Conservation (phyloP, 2,113 vertebrate species). For the Illadopsis cleaveri region DNA sequence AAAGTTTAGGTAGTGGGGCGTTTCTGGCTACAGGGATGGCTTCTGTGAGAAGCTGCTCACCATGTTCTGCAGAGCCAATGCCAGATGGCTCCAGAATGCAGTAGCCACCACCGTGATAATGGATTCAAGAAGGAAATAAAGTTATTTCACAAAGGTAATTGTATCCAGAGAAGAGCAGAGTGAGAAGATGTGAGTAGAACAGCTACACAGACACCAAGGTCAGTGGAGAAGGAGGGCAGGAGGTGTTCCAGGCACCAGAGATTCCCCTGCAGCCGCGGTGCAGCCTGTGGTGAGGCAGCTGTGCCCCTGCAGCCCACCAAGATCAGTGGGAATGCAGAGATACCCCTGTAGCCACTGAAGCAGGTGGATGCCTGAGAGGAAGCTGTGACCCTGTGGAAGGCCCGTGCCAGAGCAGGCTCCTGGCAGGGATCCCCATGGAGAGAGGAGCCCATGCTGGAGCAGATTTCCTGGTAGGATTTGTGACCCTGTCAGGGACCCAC, state of each 20-base stretch:
- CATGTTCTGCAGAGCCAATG: not conserved
- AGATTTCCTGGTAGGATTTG: not conserved
- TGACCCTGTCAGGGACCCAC: rapidly evolving
- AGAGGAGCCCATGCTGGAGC: not conserved
- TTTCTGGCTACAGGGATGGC: not conserved
- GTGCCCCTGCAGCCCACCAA: rapidly evolving
- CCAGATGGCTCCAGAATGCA: not conserved
- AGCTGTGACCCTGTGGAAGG: not conserved
- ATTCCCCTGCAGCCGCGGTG: rapidly evolving
- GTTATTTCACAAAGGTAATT: not conserved
- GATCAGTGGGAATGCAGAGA: not conserved
- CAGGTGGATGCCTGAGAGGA: not conserved
- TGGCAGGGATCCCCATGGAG: not conserved
- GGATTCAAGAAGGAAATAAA: not conserved
- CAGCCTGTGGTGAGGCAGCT: not conserved
- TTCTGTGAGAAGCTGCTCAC: not conserved
- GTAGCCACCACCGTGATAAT: rapidly evolving
- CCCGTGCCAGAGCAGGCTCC: not conserved
- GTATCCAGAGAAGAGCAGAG: not conserved
- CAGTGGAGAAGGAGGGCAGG: not conserved
- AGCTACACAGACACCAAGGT: not conserved
- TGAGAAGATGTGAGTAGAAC: not conserved
- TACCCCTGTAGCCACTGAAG: not conserved
- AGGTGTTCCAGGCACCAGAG: not conserved
- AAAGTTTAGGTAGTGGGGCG: not conserved